These are phyloP conservation scores for Galleria mellonella DNA, from an alignment of 1,140 invertebrate genomes.

Conservation along the genomic window DNA sequence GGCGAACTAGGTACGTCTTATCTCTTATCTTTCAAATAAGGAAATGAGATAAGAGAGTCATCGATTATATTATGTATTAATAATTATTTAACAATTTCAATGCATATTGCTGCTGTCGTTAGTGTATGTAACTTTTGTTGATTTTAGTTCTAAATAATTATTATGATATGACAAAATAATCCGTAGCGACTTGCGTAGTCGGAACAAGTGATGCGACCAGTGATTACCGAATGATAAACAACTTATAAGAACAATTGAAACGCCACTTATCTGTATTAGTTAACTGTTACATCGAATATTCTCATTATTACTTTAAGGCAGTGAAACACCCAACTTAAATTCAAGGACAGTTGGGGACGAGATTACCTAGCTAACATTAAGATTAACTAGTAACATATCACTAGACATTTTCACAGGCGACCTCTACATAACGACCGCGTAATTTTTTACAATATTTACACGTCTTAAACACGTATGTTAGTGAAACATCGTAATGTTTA, in stretches of 20 bases:
- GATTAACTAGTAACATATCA: constrained; percentile 68
- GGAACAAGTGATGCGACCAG: constrained; percentile 15
- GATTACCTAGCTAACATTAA: constrained; percentile 72
- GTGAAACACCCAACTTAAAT: constrained; percentile 72
- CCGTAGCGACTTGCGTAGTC: no score
- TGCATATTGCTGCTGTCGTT: constrained; percentile 10
- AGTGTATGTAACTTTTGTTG: no score
- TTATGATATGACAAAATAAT: no score
- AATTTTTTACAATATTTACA: constrained; percentile 73
- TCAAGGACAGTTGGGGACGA: constrained; percentile 69
- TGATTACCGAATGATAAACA: constrained; percentile 40
- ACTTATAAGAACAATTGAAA: constrained; percentile 55
- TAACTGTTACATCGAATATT: constrained; percentile 63
- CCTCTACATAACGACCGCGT: constrained; percentile 60
- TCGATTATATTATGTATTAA: constrained; percentile 12
- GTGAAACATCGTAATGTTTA: constrained; percentile 35
- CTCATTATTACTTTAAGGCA: constrained; percentile 70
- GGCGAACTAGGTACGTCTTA: no score
- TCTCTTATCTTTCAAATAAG: background rate
- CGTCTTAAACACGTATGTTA: constrained; percentile 58
- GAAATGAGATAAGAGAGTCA: constrained; percentile 31
- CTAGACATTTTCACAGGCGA: constrained; percentile 69
- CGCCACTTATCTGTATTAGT: constrained; percentile 63
- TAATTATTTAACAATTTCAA: constrained; percentile 22
- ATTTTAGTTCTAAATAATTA: no score